Evolutionary conservation across 1,140 invertebrate genomes (phyloP).

Genomic region (Zaprionus africanus): DNA sequence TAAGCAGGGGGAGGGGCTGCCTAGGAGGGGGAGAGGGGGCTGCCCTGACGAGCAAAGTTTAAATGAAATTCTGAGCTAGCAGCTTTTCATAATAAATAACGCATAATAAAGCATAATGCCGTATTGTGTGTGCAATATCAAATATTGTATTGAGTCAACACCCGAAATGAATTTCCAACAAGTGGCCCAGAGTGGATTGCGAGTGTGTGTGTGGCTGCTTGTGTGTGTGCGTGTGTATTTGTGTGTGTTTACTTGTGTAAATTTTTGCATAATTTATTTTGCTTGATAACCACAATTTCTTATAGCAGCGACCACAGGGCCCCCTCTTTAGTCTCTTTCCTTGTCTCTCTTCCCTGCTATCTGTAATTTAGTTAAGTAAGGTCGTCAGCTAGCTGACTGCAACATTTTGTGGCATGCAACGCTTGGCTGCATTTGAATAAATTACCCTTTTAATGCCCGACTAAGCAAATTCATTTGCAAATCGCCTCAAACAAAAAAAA

Average conservation of each 20-base stretch:
- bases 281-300: slow-evolving; percentile 57
- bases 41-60: slow-evolving; percentile 48
- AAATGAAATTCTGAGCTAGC: slow-evolving; percentile 77
- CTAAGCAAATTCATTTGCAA: slow-evolving; percentile 62
- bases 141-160: slow-evolving; percentile 53
- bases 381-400: slow-evolving; percentile 16
- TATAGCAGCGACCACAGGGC: slow-evolving; percentile 54
- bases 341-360: background rate
- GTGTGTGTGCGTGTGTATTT: slow-evolving; percentile 32
- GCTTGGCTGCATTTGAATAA: slow-evolving; percentile 35
- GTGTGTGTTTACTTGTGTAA: slow-evolving; percentile 34
- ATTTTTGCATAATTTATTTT: slow-evolving; percentile 80
- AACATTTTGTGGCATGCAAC: slow-evolving; percentile 40
- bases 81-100: slow-evolving; percentile 81
- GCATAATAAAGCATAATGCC: slow-evolving; percentile 73
- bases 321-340: background rate
- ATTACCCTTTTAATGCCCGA: slow-evolving; percentile 53
- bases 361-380: slow-evolving; percentile 72
- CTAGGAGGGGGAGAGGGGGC: background rate
- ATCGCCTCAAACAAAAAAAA: slow-evolving; percentile 6
- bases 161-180: slow-evolving; percentile 53
- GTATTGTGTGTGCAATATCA: slow-evolving; percentile 61
- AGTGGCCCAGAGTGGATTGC: slow-evolving; percentile 39
- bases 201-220: slow-evolving; percentile 17
- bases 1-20: background rate